Percentiles rank a stretch among this genome's conserved stretches.
phyloP scores from a whole-genome alignment of 2,797 vertebrate genomes.

The Danio tinwini region DNA sequence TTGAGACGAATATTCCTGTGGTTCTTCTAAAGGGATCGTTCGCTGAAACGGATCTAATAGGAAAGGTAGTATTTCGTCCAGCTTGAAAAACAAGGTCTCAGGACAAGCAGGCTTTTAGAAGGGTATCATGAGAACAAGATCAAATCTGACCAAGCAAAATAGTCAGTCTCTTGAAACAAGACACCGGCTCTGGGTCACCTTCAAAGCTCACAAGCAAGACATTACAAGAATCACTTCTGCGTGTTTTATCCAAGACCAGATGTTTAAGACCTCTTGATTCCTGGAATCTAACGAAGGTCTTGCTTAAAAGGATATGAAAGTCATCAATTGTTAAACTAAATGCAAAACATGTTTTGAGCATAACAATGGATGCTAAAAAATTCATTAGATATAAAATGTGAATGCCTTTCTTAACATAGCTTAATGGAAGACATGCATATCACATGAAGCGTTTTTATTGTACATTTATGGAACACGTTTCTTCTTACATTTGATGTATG shows the following conservation, averaged over 20 bases:
- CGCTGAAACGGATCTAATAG: slow-evolving; percentile 31
- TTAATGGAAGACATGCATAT: neutral
- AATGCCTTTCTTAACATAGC: neutral
- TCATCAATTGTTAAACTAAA: neutral
- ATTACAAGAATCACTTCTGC: slow-evolving; percentile 29
- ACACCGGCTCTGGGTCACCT: slow-evolving; percentile 55
- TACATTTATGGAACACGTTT: neutral
- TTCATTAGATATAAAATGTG: neutral
- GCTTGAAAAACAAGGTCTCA: slow-evolving; percentile 11
- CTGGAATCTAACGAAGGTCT: slow-evolving; percentile 10
- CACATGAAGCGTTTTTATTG: neutral
- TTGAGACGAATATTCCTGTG: slow-evolving; percentile 26
- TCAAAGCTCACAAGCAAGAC: slow-evolving; percentile 37
- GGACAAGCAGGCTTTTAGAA: slow-evolving; percentile 33
- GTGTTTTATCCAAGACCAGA: slow-evolving; percentile 24
- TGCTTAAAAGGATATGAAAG: slow-evolving; percentile 2
- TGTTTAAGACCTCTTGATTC: neutral
- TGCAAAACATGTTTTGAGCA: neutral
- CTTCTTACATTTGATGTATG: neutral
- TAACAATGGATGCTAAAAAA: slow-evolving; percentile 4
- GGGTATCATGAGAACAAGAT: slow-evolving; percentile 37
- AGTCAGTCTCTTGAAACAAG: slow-evolving; percentile 51
- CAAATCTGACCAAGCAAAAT: slow-evolving; percentile 46
- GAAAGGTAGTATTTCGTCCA: slow-evolving; percentile 43
- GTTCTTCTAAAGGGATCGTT: slow-evolving; percentile 29